These are phyloP conservation scores for Hemicordylus capensis DNA, from an alignment of 2,113 vertebrate genomes.

Conservation along the genomic window DNA sequence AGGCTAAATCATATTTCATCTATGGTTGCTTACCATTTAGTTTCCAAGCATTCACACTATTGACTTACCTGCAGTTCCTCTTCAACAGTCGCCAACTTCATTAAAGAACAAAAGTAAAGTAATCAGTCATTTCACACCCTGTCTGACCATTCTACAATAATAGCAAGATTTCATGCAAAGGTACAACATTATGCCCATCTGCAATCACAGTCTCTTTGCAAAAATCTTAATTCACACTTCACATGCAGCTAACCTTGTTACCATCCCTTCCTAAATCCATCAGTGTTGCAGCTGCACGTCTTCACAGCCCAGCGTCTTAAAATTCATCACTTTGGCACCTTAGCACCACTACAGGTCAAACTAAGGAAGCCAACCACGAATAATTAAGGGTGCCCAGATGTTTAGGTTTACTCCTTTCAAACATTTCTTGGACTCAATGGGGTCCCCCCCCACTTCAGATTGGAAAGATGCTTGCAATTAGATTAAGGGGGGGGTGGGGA, in stretches of 20 bases:
- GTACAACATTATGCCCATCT: slow-evolving; percentile 86
- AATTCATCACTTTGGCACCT: slow-evolving; percentile 92
- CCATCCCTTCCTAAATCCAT: slow-evolving; percentile 84
- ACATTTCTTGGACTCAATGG: slow-evolving; percentile 61
- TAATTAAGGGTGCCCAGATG: slow-evolving; percentile 89
- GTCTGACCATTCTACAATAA: slow-evolving; percentile 83
- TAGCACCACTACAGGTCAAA: slow-evolving; percentile 85
- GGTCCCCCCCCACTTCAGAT: slow-evolving; percentile 48
- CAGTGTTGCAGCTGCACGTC: slow-evolving; percentile 85
- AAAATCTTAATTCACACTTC: slow-evolving; percentile 93
- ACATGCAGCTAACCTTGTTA: slow-evolving; percentile 92
- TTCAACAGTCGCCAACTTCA: slow-evolving; percentile 82
- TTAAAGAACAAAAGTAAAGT: slow-evolving; percentile 88
- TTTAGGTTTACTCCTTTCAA: slow-evolving; percentile 77
- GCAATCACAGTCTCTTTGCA: slow-evolving; percentile 89
- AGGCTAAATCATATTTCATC: slow-evolving; percentile 80
- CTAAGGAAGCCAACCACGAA: slow-evolving; percentile 83
- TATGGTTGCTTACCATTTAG: slow-evolving; percentile 72
- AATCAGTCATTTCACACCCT: slow-evolving; percentile 89
- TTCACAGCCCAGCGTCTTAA: slow-evolving; percentile 89
- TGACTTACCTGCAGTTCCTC: slow-evolving; percentile 71
- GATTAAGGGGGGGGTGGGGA: slow-evolving; percentile 55
- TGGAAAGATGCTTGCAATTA: slow-evolving; percentile 60
- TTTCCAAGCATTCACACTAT: slow-evolving; percentile 69
- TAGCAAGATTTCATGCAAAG: slow-evolving; percentile 86